These are phyloP conservation scores for Diaperis boleti DNA, from an alignment of 2,888 invertebrate species.

Conservation along the genomic window DNA sequence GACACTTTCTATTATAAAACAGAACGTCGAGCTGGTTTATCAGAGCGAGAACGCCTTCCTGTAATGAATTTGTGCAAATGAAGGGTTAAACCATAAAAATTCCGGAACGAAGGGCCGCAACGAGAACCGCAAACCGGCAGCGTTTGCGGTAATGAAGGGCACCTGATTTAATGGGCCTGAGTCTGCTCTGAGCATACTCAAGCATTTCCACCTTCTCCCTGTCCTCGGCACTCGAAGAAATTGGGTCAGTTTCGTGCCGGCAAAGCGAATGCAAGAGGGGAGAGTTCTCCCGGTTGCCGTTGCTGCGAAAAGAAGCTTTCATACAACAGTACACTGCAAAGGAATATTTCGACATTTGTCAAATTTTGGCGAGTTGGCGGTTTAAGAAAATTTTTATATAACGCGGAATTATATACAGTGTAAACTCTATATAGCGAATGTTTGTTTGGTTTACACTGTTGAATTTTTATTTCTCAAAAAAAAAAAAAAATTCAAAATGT, in stretches of 20 bases:
- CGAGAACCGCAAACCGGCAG: conserved; percentile 26
- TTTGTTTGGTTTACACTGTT: too few relatives aligned
- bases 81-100: conserved; percentile 28
- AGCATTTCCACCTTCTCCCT: conserved; percentile 22
- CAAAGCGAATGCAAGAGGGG: conserved; percentile 7
- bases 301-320: conserved; percentile 5
- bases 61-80: conserved; percentile 29
- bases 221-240: conserved; percentile 16
- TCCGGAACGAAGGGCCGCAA: conserved; percentile 5
- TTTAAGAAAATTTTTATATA: too few relatives aligned
- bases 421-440: too few relatives aligned
- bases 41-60: conserved; percentile 6
- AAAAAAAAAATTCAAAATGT: too few relatives aligned
- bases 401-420: too few relatives aligned
- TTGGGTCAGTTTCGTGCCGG: conserved; percentile 19
- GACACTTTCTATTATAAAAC: too few relatives aligned
- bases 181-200: conserved; percentile 17
- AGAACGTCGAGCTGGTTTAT: too few relatives aligned
- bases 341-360: too few relatives aligned
- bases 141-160: conserved; percentile 38
- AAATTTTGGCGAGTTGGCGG: too few relatives aligned
- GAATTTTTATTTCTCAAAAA: too few relatives aligned
- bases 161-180: conserved; percentile 35
- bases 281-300: neutral
- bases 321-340: too few relatives aligned